phyloP scores from a whole-genome alignment of 2,797 vertebrate genomes.

The Phalanger gymnotis region DNA sequence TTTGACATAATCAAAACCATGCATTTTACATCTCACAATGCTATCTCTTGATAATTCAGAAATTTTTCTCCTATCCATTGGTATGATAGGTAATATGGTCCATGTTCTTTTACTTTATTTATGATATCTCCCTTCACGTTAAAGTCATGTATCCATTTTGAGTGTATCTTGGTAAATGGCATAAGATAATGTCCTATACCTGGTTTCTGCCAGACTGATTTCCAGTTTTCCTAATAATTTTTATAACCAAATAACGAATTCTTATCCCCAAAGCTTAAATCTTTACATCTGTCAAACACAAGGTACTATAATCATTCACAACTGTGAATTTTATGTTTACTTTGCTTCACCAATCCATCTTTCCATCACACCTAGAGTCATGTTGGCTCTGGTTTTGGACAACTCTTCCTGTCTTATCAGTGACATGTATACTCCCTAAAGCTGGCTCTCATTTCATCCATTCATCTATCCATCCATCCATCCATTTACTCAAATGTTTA shows the following conservation, averaged over 20 bases:
- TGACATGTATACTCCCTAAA: background rate
- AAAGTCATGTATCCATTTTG: background rate
- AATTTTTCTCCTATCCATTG: background rate
- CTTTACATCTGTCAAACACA: background rate
- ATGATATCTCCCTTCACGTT: background rate
- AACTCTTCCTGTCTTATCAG: background rate
- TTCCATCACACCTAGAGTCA: background rate
- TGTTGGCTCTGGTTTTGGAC: background rate
- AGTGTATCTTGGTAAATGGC: background rate
- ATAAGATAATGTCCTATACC: background rate
- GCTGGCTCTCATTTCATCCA: background rate
- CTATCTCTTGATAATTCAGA: background rate
- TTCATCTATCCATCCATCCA: too few species aligned
- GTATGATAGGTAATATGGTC: background rate
- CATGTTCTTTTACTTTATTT: background rate
- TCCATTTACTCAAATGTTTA: background rate
- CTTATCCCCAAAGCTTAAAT: background rate
- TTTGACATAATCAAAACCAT: background rate
- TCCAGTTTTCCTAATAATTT: background rate
- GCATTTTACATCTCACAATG: background rate
- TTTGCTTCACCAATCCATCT: background rate
- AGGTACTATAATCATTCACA: background rate
- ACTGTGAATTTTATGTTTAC: background rate
- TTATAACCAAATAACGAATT: background rate
- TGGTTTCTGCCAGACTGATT: background rate